Evolutionary conservation across 2,888 invertebrate species (phyloP), one percentile per base, ranked within the genome.

Genomic region (Drosophila histrio): DNA sequence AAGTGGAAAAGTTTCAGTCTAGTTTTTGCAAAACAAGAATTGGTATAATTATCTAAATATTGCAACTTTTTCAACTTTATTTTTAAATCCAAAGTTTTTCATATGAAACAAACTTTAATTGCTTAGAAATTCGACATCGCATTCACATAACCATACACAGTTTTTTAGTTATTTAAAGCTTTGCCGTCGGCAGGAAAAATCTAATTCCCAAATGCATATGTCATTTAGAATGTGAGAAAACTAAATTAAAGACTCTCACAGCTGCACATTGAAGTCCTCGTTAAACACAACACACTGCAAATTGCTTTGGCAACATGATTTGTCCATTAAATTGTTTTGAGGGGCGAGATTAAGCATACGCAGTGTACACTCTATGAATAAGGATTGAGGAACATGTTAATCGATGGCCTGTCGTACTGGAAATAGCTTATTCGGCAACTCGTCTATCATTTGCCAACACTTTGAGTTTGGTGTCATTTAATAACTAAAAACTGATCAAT

Each of bases 401-500:
- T 36, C n/a, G 22, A 24, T 34, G 15, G 36, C 8, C 44, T 30
- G 64, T 38, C 34, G 5, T 8, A 21, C 34, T 24, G n/a, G n/a
- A 46, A 56, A 44, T 21, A 9, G 54, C 50, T 41, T 32, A 50
- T 44, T 34, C 26, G 24, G 7, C 17, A 34, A 38, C 44, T 58
- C 52, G 9, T 26, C 32, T 19, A 22, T 49, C 24, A 7, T 32
- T 32, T 32, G 13, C 4, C 41, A 24, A 13, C 15, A 17, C 1
- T 28, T 3, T 34, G n/a, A 26, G 8, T 21, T 22, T 53, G 38
- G 6, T 15, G 41, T 72, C 34, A 15, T 46, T 36, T 15, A 38
- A 32, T n/a, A 30, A 41, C 36, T 53, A 41, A 49, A 49, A 28
- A 50, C 61, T 65, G 62, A 80, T 81, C 74, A 87, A 81, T 87